Evolutionary conservation across 2,797 vertebrate genomes (phyloP).

Genomic region (Macropus fuliginosus): DNA sequence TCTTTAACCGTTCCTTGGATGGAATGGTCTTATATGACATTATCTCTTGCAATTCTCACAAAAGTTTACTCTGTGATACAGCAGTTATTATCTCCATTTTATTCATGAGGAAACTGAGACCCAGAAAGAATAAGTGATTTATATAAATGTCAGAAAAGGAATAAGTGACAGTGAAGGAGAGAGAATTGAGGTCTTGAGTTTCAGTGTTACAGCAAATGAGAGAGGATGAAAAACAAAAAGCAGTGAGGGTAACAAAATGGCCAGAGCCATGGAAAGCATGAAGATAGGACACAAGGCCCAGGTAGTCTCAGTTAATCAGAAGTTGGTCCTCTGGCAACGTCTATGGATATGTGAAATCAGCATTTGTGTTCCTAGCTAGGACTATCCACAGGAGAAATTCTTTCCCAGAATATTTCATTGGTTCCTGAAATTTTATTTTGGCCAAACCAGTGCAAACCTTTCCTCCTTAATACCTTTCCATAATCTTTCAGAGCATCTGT

Average conservation of each 20-base stretch:
- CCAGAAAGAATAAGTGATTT: neutral
- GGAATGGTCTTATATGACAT: neutral
- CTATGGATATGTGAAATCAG: neutral
- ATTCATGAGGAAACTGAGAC: neutral
- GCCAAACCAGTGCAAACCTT: neutral
- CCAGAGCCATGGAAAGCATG: neutral
- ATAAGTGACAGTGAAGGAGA: neutral
- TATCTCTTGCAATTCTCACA: neutral
- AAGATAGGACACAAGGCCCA: neutral
- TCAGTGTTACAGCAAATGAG: neutral
- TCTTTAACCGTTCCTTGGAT: neutral
- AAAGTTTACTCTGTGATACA: neutral
- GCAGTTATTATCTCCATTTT: neutral
- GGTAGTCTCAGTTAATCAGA: neutral
- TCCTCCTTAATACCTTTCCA: neutral
- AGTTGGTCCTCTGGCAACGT: neutral
- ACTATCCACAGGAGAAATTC: neutral
- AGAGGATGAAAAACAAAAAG: neutral
- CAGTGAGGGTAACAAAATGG: neutral
- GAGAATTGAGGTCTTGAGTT: neutral
- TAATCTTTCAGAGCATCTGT: neutral
- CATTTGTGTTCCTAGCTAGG: neutral
- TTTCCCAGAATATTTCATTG: neutral
- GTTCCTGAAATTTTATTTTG: neutral
- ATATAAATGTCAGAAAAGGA: neutral